A percentile compares a stretch with the other conserved stretches of the same genome.
Evolutionary conservation across 2,797 vertebrate genomes (phyloP).

Genomic region (Orestias chungarensis): DNA sequence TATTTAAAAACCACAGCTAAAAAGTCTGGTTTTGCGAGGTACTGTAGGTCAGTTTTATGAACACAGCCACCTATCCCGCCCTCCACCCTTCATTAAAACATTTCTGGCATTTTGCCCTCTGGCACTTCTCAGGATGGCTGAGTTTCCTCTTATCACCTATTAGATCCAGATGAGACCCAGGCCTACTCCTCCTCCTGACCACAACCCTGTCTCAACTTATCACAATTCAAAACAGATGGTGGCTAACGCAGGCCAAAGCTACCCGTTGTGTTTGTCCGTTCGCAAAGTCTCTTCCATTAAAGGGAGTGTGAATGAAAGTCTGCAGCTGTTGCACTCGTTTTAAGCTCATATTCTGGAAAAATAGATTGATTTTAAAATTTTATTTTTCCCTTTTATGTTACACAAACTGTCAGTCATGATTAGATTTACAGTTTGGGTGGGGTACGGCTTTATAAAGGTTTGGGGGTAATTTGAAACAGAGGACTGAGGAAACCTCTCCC

Average conservation of each 20-base stretch:
- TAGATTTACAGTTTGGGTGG: constrained; percentile 19
- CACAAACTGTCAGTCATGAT: constrained; percentile 58
- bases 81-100: constrained; percentile 24
- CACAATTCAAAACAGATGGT: constrained; percentile 72
- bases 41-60: constrained; percentile 8
- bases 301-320: constrained; percentile 50
- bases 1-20: neutral
- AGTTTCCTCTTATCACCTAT: constrained; percentile 74
- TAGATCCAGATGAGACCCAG: constrained; percentile 73
- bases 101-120: constrained; percentile 46
- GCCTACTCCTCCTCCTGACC: constrained; percentile 51
- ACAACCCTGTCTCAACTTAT: constrained; percentile 52
- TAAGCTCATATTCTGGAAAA: constrained; percentile 34
- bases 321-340: constrained; percentile 34
- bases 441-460: constrained; percentile 51
- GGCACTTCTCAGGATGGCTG: constrained; percentile 61
- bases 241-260: constrained; percentile 37
- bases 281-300: constrained; percentile 55
- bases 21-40: neutral
- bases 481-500: constrained; percentile 38
- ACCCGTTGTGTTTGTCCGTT: constrained; percentile 30
- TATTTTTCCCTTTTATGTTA: constrained; percentile 56
- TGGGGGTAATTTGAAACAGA: constrained; percentile 55
- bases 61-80: constrained; percentile 26
- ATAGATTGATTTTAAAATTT: constrained; percentile 50